phyloP scores from a whole-genome alignment of 2,888 invertebrate species.

The Nemapogon koenigi region DNA sequence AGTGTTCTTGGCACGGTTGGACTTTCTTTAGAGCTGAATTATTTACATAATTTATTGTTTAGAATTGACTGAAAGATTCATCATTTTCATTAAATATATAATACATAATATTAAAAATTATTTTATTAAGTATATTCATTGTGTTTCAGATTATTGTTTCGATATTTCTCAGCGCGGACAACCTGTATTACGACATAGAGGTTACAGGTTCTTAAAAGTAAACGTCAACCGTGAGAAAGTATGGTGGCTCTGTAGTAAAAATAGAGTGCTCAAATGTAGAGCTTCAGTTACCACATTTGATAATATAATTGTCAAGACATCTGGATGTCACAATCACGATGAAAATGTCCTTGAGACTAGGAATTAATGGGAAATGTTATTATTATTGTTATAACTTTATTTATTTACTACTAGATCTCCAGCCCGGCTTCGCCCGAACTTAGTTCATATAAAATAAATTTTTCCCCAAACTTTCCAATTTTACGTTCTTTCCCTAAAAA shows the following conservation, averaged over 20 bases:
- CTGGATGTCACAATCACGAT: conserved; percentile 41
- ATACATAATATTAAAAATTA: conserved; percentile 1
- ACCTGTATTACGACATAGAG: conserved; percentile 1
- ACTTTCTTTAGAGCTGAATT: too few relatives aligned
- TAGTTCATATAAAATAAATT: too few relatives aligned
- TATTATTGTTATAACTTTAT: not conserved
- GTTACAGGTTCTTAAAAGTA: not conserved
- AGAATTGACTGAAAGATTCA: too few relatives aligned
- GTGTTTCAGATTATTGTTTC: conserved; percentile 4
- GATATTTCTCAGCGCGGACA: conserved; percentile 4
- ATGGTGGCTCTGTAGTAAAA: conserved; percentile 12
- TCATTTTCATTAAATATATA: too few relatives aligned
- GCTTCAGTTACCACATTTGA: conserved; percentile 35
- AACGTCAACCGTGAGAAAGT: not conserved
- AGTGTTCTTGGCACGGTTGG: too few relatives aligned
- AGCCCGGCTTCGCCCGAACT: too few relatives aligned
- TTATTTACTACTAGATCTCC: too few relatives aligned
- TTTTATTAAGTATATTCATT: not conserved
- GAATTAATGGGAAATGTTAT: not conserved
- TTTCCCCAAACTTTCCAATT: too few relatives aligned
- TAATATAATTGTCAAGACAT: conserved; percentile 25
- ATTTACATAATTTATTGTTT: too few relatives aligned
- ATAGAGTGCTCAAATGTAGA: conserved; percentile 31
- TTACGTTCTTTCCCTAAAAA: too few relatives aligned
- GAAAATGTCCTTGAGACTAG: too few relatives aligned